Conservation (phyloP, 2,888 invertebrate species). For the Pollenia griseotomentosa region DNA sequence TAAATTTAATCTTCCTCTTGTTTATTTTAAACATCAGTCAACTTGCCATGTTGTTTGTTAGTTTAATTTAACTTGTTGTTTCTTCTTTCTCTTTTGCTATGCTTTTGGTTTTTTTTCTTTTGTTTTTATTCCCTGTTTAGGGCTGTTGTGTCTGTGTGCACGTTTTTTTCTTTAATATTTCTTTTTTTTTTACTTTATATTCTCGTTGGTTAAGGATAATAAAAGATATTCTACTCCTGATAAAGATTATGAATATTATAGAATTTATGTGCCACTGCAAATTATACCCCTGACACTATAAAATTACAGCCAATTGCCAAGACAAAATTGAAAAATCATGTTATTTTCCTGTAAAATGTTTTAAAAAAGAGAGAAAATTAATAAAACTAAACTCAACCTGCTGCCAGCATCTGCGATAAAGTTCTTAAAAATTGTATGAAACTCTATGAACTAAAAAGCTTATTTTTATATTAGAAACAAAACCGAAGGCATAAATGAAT, state of each 20-base stretch:
- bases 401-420: not conserved
- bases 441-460: not conserved
- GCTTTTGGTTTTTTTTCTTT: not conserved
- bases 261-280: slow-evolving; percentile 67
- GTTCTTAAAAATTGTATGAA: not conserved
- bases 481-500: too few species aligned
- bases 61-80: slow-evolving; percentile 21
- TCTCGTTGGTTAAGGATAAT: slow-evolving; percentile 53
- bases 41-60: slow-evolving; percentile 32
- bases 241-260: slow-evolving; percentile 67
- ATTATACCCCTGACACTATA: slow-evolving; percentile 69
- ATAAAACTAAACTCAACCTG: slow-evolving; percentile 9
- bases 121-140: slow-evolving; percentile 2
- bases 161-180: not conserved
- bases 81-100: not conserved
- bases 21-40: slow-evolving; percentile 21
- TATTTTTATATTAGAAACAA: too few species aligned
- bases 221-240: slow-evolving; percentile 61
- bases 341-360: slow-evolving; percentile 35
- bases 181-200: slow-evolving; percentile 9
- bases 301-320: slow-evolving; percentile 60
- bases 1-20: slow-evolving; percentile 20
- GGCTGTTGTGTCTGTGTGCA: not conserved
- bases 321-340: slow-evolving; percentile 71
- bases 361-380: not conserved